Conservation (phyloP, 2,113 vertebrate species). For the Semicossyphus pulcher region DNA sequence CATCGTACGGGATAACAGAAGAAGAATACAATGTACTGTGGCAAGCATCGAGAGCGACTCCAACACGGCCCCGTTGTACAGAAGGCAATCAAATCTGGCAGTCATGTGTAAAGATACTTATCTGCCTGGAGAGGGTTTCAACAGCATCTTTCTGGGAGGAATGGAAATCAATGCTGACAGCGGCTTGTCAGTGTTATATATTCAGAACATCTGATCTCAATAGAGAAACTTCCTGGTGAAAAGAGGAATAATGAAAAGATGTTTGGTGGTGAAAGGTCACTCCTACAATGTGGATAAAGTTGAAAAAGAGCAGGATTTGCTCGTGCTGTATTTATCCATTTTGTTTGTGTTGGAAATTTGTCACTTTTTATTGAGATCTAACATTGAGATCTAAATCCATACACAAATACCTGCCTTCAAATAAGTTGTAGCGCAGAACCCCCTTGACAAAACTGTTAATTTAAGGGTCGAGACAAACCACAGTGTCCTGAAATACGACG, state of each 20-base stretch:
- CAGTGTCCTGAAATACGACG: conserved; percentile 65
- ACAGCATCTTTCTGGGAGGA: conserved; percentile 82
- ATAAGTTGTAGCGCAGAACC: conserved; percentile 37
- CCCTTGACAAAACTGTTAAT: conserved; percentile 57
- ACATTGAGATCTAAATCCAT: conserved; percentile 69
- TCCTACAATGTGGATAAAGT: conserved; percentile 61
- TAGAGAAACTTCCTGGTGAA: conserved; percentile 72
- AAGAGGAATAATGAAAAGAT: conserved; percentile 62
- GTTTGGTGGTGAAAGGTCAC: conserved; percentile 68
- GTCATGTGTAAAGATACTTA: conserved; percentile 86
- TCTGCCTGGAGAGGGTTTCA: conserved; percentile 85
- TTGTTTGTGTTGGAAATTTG: conserved; percentile 73
- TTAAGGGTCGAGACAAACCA: conserved; percentile 53
- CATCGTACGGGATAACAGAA: conserved; percentile 72
- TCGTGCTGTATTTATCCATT: conserved; percentile 23
- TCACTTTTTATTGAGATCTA: conserved; percentile 40
- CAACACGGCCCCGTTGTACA: conserved; percentile 77
- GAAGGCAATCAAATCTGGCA: conserved; percentile 86
- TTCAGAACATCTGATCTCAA: conserved; percentile 82
- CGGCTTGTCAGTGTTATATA: conserved; percentile 81
- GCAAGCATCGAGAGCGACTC: conserved; percentile 72
- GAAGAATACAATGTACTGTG: conserved; percentile 76
- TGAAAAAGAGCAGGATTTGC: conserved; percentile 36
- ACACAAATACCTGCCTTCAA: conserved; percentile 71
- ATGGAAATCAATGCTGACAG: conserved; percentile 84